Conservation (phyloP, 2,888 invertebrate genomes). For the Drosophila lutescens region DNA sequence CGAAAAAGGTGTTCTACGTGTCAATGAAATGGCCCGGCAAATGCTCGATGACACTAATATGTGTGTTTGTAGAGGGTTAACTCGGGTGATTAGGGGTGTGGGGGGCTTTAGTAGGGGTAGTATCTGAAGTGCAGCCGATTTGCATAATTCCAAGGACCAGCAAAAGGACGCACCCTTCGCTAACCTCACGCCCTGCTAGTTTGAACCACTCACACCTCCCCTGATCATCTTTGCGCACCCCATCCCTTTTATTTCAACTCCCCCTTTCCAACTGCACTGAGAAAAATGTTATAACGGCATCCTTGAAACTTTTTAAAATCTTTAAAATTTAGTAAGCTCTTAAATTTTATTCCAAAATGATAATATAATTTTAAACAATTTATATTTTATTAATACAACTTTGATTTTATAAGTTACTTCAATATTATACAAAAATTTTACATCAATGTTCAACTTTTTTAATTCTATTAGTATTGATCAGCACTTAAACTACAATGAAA, state of each 20-base stretch:
- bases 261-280: constrained; percentile 6
- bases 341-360: no score
- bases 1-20: constrained; percentile 23
- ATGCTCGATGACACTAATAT: constrained; percentile 76
- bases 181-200: constrained; percentile 70
- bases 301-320: no score
- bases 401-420: no score
- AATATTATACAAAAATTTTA: no score
- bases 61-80: constrained; percentile 66
- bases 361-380: no score
- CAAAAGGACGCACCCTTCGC: constrained; percentile 39
- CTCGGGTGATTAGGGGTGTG: constrained; percentile 35
- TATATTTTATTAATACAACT: no score
- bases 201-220: constrained; percentile 43
- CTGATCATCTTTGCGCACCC: constrained; percentile 14
- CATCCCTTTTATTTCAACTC: constrained; percentile 1
- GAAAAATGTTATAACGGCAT: no score
- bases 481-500: no score
- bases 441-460: no score
- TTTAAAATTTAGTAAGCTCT: no score
- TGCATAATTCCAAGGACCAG: constrained; percentile 70
- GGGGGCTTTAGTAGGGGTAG: not conserved
- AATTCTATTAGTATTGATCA: no score
- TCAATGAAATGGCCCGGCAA: constrained; percentile 58
- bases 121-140: constrained; percentile 53